These are phyloP conservation scores for Dione juno DNA, from an alignment of 2,888 invertebrate species.

Conservation along the genomic window DNA sequence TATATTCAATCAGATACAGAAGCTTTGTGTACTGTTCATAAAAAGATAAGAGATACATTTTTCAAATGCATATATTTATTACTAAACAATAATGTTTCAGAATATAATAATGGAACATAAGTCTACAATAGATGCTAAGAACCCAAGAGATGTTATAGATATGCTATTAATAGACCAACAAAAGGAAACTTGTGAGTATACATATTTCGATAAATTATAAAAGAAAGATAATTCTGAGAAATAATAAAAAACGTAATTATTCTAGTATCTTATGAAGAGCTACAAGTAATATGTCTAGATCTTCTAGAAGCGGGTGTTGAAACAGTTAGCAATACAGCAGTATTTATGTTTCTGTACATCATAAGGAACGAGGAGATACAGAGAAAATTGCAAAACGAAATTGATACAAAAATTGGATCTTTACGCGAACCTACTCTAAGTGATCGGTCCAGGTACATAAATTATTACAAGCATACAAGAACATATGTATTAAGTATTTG, in stretches of 20 bases:
- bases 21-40: no score
- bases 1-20: not conserved
- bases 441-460: conserved; percentile 79
- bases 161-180: conserved; percentile 83
- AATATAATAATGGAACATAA: conserved; percentile 81
- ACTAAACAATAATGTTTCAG: conserved; percentile 52
- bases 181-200: conserved; percentile 66
- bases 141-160: conserved; percentile 86
- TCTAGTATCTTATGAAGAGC: conserved; percentile 67
- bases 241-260: not conserved
- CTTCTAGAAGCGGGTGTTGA: conserved; percentile 88
- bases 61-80: not conserved
- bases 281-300: conserved; percentile 84
- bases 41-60: not conserved
- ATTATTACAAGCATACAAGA: not conserved
- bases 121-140: conserved; percentile 65
- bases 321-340: conserved; percentile 86
- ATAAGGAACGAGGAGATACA: conserved; percentile 83
- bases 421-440: conserved; percentile 79
- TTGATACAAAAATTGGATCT: conserved; percentile 84
- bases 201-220: conserved; percentile 5
- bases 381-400: conserved; percentile 81
- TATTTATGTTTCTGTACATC: conserved; percentile 84
- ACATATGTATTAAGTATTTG: not conserved
- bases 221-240: no score